Base-by-base conservation (phyloP, 2,113 vertebrate species). In the Equus przewalskii region DNA sequence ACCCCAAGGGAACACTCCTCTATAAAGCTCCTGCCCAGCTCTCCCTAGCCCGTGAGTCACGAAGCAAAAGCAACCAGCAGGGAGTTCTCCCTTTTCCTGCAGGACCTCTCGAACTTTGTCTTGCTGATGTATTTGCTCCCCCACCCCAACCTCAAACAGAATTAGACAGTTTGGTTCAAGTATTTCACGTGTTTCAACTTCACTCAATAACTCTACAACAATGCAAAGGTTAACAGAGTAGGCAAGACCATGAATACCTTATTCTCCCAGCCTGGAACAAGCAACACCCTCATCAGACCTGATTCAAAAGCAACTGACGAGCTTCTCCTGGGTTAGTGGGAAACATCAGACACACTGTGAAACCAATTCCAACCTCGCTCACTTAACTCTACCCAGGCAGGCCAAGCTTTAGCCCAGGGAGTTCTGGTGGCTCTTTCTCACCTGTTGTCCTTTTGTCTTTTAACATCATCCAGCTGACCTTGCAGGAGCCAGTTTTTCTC, bases 401-500 rank as follows among this genome's bases (percentile, higher is more conserved):
- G 51, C 28, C 89, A 28, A 11, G 22, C 21, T 15, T 21, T 44
- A 60, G 70, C 15, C 33, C 83, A 90, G 28, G 36, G 75, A 13
- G 4, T 44, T 78, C 76, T 26, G 6, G 72, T 2, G 76, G 19
- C 6, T 54, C 46, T 76, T 84, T 86, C 94, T 98, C 95, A 99
- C 99, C 99, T 97, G 76, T 7, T 96, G n/a, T 98, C 97, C 91
- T 86, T 97, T 41, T 95, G 64, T 76, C 85, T 98, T 70, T 97
- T 98, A 73, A 96, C 26, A 92, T 98, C 98, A 46, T 98, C 98
- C 92, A 99, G 97, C 16, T 99, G 98, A 76, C 94, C 98, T 95
- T 99, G 98, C 85, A 99, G 98, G 33, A 98, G 98, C 97, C 99
- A 99, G 98, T 99, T 99, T 83, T 98, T 98, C 70, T 99, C 99